A percentile compares a stretch with the other conserved stretches of the same genome.
Evolutionary conservation across 2,113 vertebrate genomes (phyloP).

Genomic region (Damaliscus lunatus): DNA sequence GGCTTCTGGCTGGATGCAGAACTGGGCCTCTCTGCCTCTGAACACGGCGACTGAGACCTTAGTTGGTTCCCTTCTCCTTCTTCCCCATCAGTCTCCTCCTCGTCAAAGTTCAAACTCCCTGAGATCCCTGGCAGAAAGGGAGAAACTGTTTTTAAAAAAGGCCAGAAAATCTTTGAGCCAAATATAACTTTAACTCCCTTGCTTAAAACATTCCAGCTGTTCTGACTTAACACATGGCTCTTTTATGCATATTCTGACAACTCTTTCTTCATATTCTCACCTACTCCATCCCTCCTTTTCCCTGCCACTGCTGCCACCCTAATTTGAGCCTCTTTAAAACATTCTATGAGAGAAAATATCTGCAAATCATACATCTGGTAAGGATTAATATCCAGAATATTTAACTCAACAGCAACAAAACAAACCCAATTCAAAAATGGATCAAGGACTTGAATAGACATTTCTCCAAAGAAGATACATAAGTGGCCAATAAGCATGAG

Average conservation of each 20-base stretch:
- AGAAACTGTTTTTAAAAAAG: not conserved
- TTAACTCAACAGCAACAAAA: not conserved
- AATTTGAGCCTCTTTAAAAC: not conserved
- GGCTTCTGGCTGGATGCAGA: conserved; percentile 89
- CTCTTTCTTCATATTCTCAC: not conserved
- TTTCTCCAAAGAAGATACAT: not conserved
- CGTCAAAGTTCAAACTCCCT: conserved; percentile 94
- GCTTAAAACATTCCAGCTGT: not conserved
- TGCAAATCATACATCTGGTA: not conserved
- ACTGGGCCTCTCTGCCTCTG: conserved; percentile 83
- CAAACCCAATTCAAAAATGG: not conserved
- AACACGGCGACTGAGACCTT: conserved; percentile 76
- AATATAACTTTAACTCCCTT: not conserved
- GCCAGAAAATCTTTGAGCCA: not conserved
- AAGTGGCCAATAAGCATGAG: not conserved
- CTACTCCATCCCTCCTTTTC: not conserved
- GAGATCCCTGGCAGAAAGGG: conserved; percentile 86
- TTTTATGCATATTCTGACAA: not conserved
- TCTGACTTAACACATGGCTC: not conserved
- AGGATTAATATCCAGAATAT: not conserved
- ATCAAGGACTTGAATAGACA: not conserved
- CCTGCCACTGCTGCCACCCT: not conserved
- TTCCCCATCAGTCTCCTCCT: conserved; percentile 87
- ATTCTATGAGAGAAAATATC: not conserved
- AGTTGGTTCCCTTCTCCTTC: conserved; percentile 71